Conservation (phyloP, 30 jellyfish, hydroid and myxozoan genomes). For the Aurelia aurita region DNA sequence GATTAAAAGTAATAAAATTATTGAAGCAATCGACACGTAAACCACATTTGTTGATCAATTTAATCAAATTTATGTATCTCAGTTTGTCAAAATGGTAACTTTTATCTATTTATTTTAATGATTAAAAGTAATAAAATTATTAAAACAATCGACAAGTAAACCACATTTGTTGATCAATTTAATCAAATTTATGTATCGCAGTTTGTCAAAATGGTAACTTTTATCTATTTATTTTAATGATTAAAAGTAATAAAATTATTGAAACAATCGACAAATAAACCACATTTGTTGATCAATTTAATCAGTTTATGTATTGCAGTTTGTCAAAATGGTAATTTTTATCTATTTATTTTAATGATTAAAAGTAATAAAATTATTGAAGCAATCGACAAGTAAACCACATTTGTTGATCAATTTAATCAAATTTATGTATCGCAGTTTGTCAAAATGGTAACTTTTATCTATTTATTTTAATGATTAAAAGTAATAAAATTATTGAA, state of each 20-base stretch:
- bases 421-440: slow-evolving; percentile 42
- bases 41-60: slow-evolving; percentile 49
- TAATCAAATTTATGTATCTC: slow-evolving; percentile 52
- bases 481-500: slow-evolving; percentile 17
- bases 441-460: slow-evolving; percentile 38
- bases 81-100: slow-evolving; percentile 37
- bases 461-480: background rate
- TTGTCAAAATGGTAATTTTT: slow-evolving; percentile 29
- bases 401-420: slow-evolving; percentile 53
- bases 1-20: background rate
- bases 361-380: slow-evolving; percentile 31
- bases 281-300: slow-evolving; percentile 49
- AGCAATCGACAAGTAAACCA: slow-evolving; percentile 48
- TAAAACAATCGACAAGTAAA: slow-evolving; percentile 38
- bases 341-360: background rate
- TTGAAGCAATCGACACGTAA: slow-evolving; percentile 29
- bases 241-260: slow-evolving; percentile 12
- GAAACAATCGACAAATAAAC: slow-evolving; percentile 31
- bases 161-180: slow-evolving; percentile 59
- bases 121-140: slow-evolving; percentile 18
- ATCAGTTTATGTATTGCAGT: slow-evolving; percentile 44
- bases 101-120: background rate
- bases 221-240: background rate
- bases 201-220: slow-evolving; percentile 46
- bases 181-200: slow-evolving; percentile 45